These are phyloP conservation scores for Pseudomyrmex flavicornis DNA, from an alignment of 1,140 invertebrate species.

Conservation along the genomic window DNA sequence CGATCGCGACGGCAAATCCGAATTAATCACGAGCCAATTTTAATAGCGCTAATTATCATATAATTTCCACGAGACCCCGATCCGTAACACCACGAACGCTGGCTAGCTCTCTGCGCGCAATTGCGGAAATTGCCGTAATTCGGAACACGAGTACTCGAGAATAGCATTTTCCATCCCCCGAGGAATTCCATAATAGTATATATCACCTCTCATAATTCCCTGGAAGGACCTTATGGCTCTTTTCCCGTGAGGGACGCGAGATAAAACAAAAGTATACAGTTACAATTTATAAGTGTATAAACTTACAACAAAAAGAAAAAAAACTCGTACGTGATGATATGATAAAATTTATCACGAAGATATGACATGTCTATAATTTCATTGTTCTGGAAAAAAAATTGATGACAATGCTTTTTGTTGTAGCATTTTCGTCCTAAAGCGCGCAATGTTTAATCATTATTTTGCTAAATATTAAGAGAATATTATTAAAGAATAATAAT, in stretches of 20 bases:
- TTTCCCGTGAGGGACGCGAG: constrained; percentile 30
- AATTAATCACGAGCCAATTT: constrained; percentile 49
- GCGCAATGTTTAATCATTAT: not conserved
- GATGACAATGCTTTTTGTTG: too few species aligned
- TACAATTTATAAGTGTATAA: constrained; percentile 22
- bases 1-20: constrained; percentile 26
- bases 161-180: constrained; percentile 6
- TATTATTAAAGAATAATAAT: not conserved
- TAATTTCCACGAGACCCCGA: constrained; percentile 38
- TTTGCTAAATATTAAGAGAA: not conserved
- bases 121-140: constrained; percentile 28
- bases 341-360: constrained; percentile 13
- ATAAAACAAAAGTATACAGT: constrained; percentile 18
- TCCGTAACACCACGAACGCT: not conserved
- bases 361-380: not conserved
- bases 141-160: not conserved
- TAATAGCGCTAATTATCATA: constrained; percentile 61
- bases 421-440: not conserved
- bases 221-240: constrained; percentile 33
- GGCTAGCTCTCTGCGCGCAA: not conserved
- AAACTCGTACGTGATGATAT: constrained; percentile 12
- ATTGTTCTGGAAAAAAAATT: not conserved
- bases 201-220: constrained; percentile 50
- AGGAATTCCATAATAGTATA: constrained; percentile 37
- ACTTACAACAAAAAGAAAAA: not conserved